phyloP scores from a whole-genome alignment of 2,888 invertebrate species.

The Diachrysia chrysitis region DNA sequence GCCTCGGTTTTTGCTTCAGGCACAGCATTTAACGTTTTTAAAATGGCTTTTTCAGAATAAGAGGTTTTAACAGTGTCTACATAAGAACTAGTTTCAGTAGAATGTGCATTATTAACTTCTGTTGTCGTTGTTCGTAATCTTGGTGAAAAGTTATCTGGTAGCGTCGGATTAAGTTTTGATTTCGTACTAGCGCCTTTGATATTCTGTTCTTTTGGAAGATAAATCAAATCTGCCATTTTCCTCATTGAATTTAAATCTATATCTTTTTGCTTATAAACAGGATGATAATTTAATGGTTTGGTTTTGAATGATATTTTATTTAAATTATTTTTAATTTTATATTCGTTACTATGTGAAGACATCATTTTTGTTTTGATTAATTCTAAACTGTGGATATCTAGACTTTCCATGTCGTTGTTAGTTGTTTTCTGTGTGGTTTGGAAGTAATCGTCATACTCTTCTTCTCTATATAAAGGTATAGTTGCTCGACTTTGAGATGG shows the following conservation, averaged over 20 bases:
- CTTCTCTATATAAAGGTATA: slow-evolving; percentile 40
- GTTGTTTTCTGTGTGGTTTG: slow-evolving; percentile 22
- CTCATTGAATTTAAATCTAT: slow-evolving; percentile 41
- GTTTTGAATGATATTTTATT: slow-evolving; percentile 12
- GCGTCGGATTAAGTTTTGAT: slow-evolving; percentile 2
- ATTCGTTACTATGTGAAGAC: not conserved
- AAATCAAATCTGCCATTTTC: slow-evolving; percentile 42
- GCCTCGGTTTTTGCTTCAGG: not conserved
- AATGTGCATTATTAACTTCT: slow-evolving; percentile 1
- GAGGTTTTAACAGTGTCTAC: slow-evolving; percentile 15
- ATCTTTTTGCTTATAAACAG: slow-evolving; percentile 14
- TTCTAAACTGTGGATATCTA: slow-evolving; percentile 47
- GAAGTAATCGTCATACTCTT: slow-evolving; percentile 56
- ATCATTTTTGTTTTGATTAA: slow-evolving; percentile 56
- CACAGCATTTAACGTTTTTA: not conserved
- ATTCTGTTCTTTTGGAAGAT: slow-evolving; percentile 25
- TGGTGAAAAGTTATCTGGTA: not conserved
- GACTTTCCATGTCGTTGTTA: slow-evolving; percentile 38
- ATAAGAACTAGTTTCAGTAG: slow-evolving; percentile 8
- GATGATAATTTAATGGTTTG: slow-evolving; percentile 16
- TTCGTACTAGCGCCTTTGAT: slow-evolving; percentile 28
- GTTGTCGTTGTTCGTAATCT: not conserved
- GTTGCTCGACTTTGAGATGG: slow-evolving; percentile 14
- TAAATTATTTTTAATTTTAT: slow-evolving; percentile 14
- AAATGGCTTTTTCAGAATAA: slow-evolving; percentile 6